A percentile compares a stretch with the other conserved stretches of the same genome.
phyloP scores from a whole-genome alignment of 2,797 vertebrate genomes.

The Urosaurus nigricauda region DNA sequence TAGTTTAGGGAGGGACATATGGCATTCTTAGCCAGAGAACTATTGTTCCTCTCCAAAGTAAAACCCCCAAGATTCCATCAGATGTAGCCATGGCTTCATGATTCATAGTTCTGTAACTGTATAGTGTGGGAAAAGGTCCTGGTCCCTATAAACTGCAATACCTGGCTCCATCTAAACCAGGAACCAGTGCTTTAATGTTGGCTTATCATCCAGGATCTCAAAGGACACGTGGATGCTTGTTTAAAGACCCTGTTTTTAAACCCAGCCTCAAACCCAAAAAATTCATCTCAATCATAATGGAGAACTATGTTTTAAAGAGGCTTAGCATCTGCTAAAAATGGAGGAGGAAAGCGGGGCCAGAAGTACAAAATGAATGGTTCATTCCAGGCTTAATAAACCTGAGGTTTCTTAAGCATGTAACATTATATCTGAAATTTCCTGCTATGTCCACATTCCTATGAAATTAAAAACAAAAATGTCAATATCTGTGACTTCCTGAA shows the following conservation, averaged over 20 bases:
- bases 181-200: neutral
- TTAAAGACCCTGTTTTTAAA: neutral
- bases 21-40: too few species aligned
- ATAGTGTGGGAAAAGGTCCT: neutral
- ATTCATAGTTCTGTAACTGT: too few species aligned
- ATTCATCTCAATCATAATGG: neutral
- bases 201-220: neutral
- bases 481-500: conserved; percentile 44
- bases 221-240: neutral
- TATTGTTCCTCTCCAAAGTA: too few species aligned
- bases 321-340: neutral
- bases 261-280: neutral
- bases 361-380: too few species aligned
- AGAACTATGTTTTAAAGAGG: neutral
- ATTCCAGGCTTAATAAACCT: neutral
- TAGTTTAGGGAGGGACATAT: too few species aligned
- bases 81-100: too few species aligned
- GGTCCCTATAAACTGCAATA: neutral
- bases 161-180: neutral
- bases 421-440: neutral
- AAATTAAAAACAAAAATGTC: conserved; percentile 28
- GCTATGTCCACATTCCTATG: neutral
- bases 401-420: neutral
- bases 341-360: neutral
- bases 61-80: too few species aligned